Conservation (phyloP, 2,113 vertebrate species). For the Rhinopomastus cyanomelas region DNA sequence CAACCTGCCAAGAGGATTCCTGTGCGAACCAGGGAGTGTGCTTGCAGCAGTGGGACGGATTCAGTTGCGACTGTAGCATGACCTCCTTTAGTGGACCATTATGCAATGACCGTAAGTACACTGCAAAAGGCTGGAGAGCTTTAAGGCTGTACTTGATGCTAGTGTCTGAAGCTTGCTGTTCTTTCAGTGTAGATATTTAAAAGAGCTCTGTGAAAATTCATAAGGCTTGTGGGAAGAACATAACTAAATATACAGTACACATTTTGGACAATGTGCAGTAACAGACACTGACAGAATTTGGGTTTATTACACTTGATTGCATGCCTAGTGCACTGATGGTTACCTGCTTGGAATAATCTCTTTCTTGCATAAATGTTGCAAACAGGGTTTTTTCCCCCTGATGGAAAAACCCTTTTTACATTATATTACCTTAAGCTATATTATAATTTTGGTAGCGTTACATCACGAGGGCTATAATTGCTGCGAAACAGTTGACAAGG, state of each 20-base stretch:
- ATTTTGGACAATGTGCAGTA: neutral
- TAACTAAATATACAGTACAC: neutral
- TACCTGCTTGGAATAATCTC: neutral
- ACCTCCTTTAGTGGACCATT: slow-evolving; percentile 93
- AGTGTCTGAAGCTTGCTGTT: neutral
- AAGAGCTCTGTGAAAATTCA: neutral
- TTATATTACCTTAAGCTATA: slow-evolving; percentile 53
- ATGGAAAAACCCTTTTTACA: neutral
- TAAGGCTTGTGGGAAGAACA: neutral
- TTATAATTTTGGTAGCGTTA: slow-evolving; percentile 47
- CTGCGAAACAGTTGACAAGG: slow-evolving; percentile 40
- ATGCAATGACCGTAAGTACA: slow-evolving; percentile 93
- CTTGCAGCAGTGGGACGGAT: slow-evolving; percentile 97
- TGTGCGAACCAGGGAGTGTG: slow-evolving; percentile 98
- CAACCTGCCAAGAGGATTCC: slow-evolving; percentile 96
- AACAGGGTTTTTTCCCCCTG: neutral
- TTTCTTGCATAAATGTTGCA: neutral
- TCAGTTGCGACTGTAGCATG: slow-evolving; percentile 98
- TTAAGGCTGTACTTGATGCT: neutral
- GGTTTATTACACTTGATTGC: neutral
- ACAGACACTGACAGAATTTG: neutral
- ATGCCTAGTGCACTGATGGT: neutral
- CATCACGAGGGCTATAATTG: slow-evolving; percentile 50
- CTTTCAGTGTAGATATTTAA: neutral
- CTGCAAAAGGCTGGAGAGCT: neutral